Conservation (phyloP, 2,888 invertebrate genomes). For the Clunio marinus region DNA sequence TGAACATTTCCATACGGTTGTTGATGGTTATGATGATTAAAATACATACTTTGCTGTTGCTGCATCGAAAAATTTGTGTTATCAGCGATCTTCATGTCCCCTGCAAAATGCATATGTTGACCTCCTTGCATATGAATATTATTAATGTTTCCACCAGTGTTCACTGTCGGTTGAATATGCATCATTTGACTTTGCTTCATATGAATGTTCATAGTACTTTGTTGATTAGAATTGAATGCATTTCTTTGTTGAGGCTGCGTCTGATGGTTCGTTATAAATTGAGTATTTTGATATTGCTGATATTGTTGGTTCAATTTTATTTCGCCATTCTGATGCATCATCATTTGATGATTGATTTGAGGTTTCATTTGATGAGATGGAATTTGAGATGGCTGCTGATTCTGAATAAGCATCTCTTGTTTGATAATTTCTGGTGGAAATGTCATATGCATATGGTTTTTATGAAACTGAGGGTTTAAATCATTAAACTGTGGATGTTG, state of each 20-base stretch:
- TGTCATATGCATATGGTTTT: conserved; percentile 49
- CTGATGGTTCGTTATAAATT: conserved; percentile 42
- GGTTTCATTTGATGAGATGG: conserved; percentile 43
- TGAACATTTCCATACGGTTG: conserved; percentile 42
- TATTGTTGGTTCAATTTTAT: conserved; percentile 44
- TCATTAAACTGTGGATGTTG: conserved; percentile 26
- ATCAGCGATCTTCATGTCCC: conserved; percentile 57
- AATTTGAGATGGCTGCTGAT: neutral
- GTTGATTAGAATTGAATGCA: conserved; percentile 52
- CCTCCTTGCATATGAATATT: conserved; percentile 85
- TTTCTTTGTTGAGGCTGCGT: conserved; percentile 41
- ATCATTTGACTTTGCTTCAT: conserved; percentile 85
- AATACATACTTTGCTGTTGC: conserved; percentile 81
- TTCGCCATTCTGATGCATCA: conserved; percentile 46
- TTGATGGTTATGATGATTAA: conserved; percentile 51
- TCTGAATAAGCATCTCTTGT: conserved; percentile 55
- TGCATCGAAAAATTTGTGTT: conserved; percentile 71
- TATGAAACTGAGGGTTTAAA: conserved; percentile 47
- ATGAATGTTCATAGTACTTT: conserved; percentile 62
- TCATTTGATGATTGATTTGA: conserved; percentile 43
- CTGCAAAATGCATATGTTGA: conserved; percentile 75
- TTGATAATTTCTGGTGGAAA: conserved; percentile 56
- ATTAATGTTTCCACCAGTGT: conserved; percentile 58
- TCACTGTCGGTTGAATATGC: conserved; percentile 75
- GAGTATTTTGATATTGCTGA: conserved; percentile 25